A percentile compares a stretch with the other conserved stretches of the same genome.
phyloP scores from a whole-genome alignment of 2,113 vertebrate genomes.

The Tylochromis polylepis region DNA sequence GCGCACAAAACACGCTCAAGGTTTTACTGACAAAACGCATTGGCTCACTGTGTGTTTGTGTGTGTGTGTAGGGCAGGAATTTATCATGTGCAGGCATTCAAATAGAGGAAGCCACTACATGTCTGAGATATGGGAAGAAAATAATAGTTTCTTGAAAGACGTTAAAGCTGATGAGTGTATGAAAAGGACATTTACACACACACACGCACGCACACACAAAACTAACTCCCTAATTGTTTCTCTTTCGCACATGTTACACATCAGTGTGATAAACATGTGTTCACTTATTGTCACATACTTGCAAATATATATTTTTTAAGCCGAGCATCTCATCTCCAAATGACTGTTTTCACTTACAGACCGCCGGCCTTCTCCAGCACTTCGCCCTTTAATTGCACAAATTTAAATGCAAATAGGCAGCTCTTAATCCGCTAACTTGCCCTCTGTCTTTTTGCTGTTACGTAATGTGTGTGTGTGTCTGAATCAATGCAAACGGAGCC shows the following conservation, averaged over 20 bases:
- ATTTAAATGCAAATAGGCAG: not conserved
- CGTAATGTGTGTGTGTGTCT: not conserved
- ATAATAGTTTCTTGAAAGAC: not conserved
- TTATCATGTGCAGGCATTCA: not conserved
- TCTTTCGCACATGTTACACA: not conserved
- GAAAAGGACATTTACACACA: fast-evolving
- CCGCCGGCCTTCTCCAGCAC: not conserved
- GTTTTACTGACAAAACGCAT: not conserved
- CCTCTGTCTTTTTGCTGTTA: not conserved
- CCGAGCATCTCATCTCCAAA: not conserved
- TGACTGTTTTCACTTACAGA: not conserved
- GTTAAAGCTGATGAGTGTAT: not conserved
- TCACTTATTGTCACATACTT: not conserved
- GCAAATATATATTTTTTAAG: not conserved
- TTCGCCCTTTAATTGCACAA: not conserved
- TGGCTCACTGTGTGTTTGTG: not conserved
- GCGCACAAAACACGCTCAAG: slow-evolving; percentile 6
- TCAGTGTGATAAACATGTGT: not conserved
- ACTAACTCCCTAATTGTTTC: not conserved
- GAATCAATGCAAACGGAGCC: not conserved
- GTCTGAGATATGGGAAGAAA: not conserved
- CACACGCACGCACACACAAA: not conserved
- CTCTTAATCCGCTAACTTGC: not conserved
- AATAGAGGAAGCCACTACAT: not conserved
- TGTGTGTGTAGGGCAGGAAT: not conserved